phyloP scores from a whole-genome alignment of 2,888 invertebrate genomes.

The Athetis lepigone region DNA sequence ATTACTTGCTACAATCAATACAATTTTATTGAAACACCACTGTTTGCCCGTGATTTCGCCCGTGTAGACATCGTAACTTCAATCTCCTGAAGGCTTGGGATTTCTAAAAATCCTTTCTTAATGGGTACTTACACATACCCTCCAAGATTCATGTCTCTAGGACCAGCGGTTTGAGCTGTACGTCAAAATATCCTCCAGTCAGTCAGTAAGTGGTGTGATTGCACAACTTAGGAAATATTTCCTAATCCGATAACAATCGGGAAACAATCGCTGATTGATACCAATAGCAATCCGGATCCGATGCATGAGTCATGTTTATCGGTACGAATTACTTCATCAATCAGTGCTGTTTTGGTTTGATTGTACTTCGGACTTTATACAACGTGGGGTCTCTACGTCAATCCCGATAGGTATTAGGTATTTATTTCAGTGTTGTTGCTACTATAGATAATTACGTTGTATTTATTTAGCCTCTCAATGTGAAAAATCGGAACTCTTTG shows the following conservation, averaged over 20 bases:
- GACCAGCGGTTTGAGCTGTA: too few species aligned
- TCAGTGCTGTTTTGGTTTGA: conserved; percentile 1
- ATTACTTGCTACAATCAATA: too few species aligned
- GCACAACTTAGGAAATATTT: conserved; percentile 19
- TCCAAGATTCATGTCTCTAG: too few species aligned
- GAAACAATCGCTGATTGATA: conserved; percentile 13
- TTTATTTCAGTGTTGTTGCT: not conserved
- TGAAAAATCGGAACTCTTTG: not conserved
- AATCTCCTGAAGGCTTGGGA: too few species aligned
- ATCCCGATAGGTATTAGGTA: not conserved
- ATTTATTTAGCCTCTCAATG: not conserved
- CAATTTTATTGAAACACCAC: too few species aligned
- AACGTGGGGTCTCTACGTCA: not conserved
- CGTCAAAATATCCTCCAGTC: too few species aligned
- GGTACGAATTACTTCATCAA: not conserved
- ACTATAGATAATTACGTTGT: not conserved
- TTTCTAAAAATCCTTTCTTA: too few species aligned
- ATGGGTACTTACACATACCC: too few species aligned
- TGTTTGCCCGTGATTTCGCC: too few species aligned
- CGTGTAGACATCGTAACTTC: too few species aligned
- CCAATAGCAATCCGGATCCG: conserved; percentile 3
- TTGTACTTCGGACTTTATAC: conserved; percentile 1
- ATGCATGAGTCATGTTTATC: conserved; percentile 25
- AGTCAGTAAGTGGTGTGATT: conserved; percentile 7
- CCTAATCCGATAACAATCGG: conserved; percentile 10